These are phyloP conservation scores for Plusia festucae DNA, from an alignment of 2,888 invertebrate species.

Conservation along the genomic window DNA sequence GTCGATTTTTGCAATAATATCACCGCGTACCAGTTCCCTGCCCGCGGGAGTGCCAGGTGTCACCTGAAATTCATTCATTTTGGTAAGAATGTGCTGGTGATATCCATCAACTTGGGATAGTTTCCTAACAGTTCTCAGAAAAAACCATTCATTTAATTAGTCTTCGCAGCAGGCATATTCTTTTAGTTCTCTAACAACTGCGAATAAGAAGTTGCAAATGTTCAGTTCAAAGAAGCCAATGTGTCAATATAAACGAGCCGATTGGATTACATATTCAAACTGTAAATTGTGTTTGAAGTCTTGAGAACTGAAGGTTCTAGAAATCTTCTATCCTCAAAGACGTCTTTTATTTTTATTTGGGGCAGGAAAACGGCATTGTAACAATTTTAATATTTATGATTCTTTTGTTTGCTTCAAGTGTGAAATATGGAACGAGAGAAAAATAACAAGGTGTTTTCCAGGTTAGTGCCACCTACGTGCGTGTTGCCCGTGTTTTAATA, in stretches of 20 bases:
- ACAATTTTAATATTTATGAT: slow-evolving; percentile 24
- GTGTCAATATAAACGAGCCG: slow-evolving; percentile 35
- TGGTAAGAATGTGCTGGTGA: slow-evolving; percentile 15
- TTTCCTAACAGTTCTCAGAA: no score
- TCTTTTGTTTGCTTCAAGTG: not conserved
- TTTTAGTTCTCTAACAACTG: not conserved
- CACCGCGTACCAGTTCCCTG: slow-evolving; percentile 95
- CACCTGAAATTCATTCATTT: slow-evolving; percentile 91
- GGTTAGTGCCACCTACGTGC: slow-evolving; percentile 18
- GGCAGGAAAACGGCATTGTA: slow-evolving; percentile 20
- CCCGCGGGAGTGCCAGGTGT: slow-evolving; percentile 96
- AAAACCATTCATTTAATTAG: no score
- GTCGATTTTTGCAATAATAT: slow-evolving; percentile 96
- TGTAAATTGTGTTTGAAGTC: slow-evolving; percentile 49
- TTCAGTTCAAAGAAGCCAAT: slow-evolving; percentile 38
- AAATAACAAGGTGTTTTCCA: slow-evolving; percentile 9
- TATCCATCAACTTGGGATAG: no score
- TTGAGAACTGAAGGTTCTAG: slow-evolving; percentile 25
- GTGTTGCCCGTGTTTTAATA: slow-evolving; percentile 23
- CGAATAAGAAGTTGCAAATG: not conserved
- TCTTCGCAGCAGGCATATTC: not conserved
- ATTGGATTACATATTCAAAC: slow-evolving; percentile 57
- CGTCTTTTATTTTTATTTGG: slow-evolving; percentile 25
- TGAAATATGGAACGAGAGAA: not conserved
- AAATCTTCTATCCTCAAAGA: slow-evolving; percentile 49